Base-by-base conservation (phyloP, 2,113 vertebrate genomes). In the Syngnathus typhle region DNA sequence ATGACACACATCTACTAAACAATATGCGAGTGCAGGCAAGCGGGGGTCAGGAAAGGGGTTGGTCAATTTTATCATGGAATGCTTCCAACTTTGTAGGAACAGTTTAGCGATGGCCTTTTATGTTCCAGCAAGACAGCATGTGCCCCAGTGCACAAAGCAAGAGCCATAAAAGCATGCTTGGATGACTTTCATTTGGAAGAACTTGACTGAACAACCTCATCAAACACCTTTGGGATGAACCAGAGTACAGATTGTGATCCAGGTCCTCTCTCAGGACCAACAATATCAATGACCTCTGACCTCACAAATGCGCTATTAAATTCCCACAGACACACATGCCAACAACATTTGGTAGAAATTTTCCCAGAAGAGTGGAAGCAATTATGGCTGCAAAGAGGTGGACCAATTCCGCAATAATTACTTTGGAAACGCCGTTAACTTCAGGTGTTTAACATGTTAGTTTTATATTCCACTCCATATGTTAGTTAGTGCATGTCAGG, bases 161-260 rank as follows among this genome's bases (percentile, higher is more conserved):
- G 38, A 41, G 18, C 16, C 19, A 60, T 60, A 39, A 21, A 60
- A 60, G 13, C 18, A 60, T 39, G 38, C 18, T 60, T 39, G 37
- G 59, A 60, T 60, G 59, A 19, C 23, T 39, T 60, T 58, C 27
- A 58, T 58, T 58, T 36, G 13, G 55, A 58, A 58, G 13, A 36
- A 58, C 55, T 58, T 58, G 27, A 58, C 55, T 36, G 27, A 36
- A 58, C 55, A 58, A 58, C 55, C 12, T 4, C 55, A 58, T 58
- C 55, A 36, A 36, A 36, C 27, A 58, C 27, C 27, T 36, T 58
- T 36, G 55, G 55, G 55, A 36, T 7, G 27, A 36, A 36, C 13
- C 13, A 7, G 12, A 36, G 21, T 9, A 16, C 13, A 18, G 27
- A 36, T 16, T 58, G 27, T 58, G 55, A 58, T 58, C 27, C 16